Evolutionary conservation across 1,140 invertebrate species (phyloP), one percentile per base, ranked within the genome.

Genomic region (Eriocheir sinensis): DNA sequence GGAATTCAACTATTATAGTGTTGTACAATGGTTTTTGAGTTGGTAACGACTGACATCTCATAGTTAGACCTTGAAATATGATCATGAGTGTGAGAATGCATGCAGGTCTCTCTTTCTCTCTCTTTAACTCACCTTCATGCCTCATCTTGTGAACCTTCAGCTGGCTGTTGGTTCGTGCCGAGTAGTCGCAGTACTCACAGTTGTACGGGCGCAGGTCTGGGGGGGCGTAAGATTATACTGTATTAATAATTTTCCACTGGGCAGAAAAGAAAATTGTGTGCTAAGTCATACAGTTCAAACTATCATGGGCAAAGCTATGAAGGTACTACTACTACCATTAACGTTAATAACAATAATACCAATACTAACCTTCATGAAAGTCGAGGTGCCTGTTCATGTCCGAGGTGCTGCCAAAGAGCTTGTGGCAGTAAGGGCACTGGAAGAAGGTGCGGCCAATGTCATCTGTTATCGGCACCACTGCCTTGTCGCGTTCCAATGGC

Each of bases 141-240:
- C 97, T 95, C 96, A 97, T 97, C 96, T 97, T 97, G 94, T 97
- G 97, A 21, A 97, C 97, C 96, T 97, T 97, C 0, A 97, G 96
- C 95, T 97, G 97, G 94, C 97, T 97, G 95, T 97, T 97, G 36
- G 97, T 97, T 30, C 97, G 96, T 8, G 97, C 97, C 93, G 96
- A 97, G 95, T 97, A 97, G 92, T 97, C 96, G 96, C 97, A 97
- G 94, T 96, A 97, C 89, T 97, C 96, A 96, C 97, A 97, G 96
- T 97, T 97, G 96, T 97, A 97, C 30, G 97, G 97, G 21, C 97
- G 96, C 90, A 97, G 96, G 96, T 97, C 97, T 97, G 96, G 34
- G 96, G 44, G n/a, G n/a, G n/a, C n/a, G n/a, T n/a, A n/a, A n/a
- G n/a, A n/a, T n/a, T n/a, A n/a, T 36, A 81, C 9, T 81, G 79